These are phyloP conservation scores for Synanceia verrucosa DNA, from an alignment of 2,797 vertebrate species.

Conservation along the genomic window DNA sequence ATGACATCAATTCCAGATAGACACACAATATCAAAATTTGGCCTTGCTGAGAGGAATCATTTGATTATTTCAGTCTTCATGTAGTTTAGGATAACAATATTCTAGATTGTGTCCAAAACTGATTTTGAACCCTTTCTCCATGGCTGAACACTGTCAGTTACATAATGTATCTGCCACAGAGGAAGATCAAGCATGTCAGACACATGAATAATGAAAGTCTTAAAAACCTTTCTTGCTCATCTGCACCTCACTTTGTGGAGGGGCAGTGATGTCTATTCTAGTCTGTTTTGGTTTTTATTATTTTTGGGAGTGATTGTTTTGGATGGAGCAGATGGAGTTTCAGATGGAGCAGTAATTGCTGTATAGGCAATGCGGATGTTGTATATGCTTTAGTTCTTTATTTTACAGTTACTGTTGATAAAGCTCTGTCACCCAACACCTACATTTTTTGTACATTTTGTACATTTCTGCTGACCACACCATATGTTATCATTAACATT, in stretches of 20 bases:
- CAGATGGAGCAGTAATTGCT: too few relatives aligned
- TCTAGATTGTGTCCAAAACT: background rate
- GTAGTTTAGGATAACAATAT: background rate
- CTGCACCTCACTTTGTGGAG: conserved; percentile 16
- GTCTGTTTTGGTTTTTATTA: too few relatives aligned
- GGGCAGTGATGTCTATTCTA: background rate
- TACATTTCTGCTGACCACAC: too few relatives aligned
- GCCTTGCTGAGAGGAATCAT: background rate
- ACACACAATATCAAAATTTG: background rate
- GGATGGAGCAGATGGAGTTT: too few relatives aligned
- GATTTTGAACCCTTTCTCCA: conserved; percentile 8
- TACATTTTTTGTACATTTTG: too few relatives aligned
- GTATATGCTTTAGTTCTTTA: too few relatives aligned
- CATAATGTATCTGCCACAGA: conserved; percentile 39
- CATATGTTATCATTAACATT: too few relatives aligned
- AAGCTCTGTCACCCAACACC: too few relatives aligned
- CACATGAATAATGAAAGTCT: conserved; percentile 51
- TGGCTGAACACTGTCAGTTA: conserved; percentile 23
- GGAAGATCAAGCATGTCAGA: conserved; percentile 41
- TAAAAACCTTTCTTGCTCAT: conserved; percentile 47
- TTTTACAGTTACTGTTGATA: too few relatives aligned
- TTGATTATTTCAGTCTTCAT: background rate
- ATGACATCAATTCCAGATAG: background rate
- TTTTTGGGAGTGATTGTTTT: too few relatives aligned
- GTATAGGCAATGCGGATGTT: too few relatives aligned